Conservation (phyloP, 2,113 vertebrate species). For the Nycticryphes semicollaris region DNA sequence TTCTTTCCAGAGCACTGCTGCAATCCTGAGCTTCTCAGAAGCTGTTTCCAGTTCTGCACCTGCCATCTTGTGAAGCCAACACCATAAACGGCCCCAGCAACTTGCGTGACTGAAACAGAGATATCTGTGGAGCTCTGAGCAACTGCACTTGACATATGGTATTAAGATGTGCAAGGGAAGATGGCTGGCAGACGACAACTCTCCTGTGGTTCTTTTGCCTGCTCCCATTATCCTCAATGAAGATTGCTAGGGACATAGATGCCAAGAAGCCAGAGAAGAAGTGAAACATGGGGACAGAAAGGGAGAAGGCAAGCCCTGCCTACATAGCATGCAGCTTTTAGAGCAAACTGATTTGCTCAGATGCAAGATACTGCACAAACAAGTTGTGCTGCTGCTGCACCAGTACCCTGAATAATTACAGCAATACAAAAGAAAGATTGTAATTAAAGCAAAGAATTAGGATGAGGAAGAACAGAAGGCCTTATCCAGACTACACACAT, state of each 20-base stretch:
- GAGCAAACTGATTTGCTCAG: not conserved
- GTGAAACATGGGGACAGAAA: not conserved
- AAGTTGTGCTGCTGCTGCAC: not conserved
- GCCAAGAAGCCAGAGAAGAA: constrained; percentile 39
- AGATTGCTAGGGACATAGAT: constrained; percentile 37
- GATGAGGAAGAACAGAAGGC: not conserved
- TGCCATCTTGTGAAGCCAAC: not conserved
- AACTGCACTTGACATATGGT: constrained; percentile 61
- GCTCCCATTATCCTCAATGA: constrained; percentile 57
- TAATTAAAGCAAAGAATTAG: not conserved
- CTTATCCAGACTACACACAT: not conserved
- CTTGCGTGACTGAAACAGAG: constrained; percentile 45
- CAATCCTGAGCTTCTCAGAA: not conserved
- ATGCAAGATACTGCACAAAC: not conserved
- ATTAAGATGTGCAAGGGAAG: constrained; percentile 56
- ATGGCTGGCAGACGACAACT: constrained; percentile 22
- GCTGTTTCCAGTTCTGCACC: constrained; percentile 6
- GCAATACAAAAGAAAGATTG: not conserved
- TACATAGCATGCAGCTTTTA: not conserved
- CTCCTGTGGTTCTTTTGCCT: constrained; percentile 60
- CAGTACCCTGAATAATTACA: not conserved
- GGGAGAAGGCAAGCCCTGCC: not conserved
- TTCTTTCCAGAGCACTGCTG: not conserved
- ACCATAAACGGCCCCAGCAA: not conserved
- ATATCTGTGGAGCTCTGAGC: constrained; percentile 32